Base-by-base conservation (phyloP, 1,140 invertebrate species). In the Bombus impatiens region DNA sequence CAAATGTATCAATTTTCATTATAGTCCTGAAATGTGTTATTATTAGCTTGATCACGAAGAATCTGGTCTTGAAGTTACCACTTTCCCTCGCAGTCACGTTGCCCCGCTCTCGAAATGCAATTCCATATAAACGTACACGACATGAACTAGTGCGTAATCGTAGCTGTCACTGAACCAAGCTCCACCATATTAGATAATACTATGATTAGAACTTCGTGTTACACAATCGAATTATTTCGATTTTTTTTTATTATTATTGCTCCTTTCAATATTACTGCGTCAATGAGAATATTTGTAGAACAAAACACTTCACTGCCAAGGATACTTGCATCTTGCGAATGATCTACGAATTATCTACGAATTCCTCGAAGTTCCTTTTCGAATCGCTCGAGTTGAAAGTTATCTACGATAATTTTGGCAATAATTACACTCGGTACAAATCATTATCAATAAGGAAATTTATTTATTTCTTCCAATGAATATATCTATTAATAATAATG, bases 151-250 rank as follows among this genome's bases (percentile, higher is more conserved):
- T 37, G 65, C 37, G 53, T 78, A 44, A 59, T 72, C 67, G 37
- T 67, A 67, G 35, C 22, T 79, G 68, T 40, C 81, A 62, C 79
- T 40, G 78, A 44, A 47, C 79, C 78, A n/a, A 86, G 87, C 59
- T 67, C 75, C 15, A 67, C 32, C 32, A 32, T 62, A 62, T 88
- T 86, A 79, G 84, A 88, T 88, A 89, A 89, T 78, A 59, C 44
- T 32, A 25, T 78, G 35, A 78, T 77, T 35, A 74, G 37, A 72
- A 32, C 8, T 15, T 12, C 18, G 13, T 4, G 13, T 72, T 59
- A 8, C 22, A 13, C 68, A 82, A 62, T 74, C 22, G 6, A 47
- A 47, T 47, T 47, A 47, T 47, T 18, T 47, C 44, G 15, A 47
- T 18, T 13, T 47, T 47, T 47, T 5, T 47, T 47, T 0, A 47